Conservation (phyloP, 2,888 invertebrate species). For the Agonopterix alstromeriana region DNA sequence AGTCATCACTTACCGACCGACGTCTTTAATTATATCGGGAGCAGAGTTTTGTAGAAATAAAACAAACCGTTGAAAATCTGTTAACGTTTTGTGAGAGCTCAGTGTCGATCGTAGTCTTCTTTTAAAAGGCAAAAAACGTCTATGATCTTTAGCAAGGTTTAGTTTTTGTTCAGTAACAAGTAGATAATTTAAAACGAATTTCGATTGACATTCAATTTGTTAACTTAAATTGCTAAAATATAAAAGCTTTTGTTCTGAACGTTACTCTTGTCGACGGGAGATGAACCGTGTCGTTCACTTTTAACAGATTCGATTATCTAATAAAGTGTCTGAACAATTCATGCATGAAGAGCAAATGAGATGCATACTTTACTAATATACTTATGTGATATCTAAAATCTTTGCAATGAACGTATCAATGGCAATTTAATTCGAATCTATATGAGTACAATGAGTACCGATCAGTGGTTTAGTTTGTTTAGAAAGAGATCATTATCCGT, state of each 20-base stretch:
- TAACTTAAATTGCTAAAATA: conserved; percentile 4
- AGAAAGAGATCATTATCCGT: conserved; percentile 68
- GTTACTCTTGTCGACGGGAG: background rate
- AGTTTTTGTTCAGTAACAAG: conserved; percentile 51
- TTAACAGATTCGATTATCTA: no score
- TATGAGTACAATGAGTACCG: conserved; percentile 28
- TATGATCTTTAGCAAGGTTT: conserved; percentile 58
- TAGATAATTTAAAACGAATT: conserved; percentile 29
- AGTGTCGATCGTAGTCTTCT: conserved; percentile 32
- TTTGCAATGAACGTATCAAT: conserved; percentile 21
- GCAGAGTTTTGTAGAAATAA: conserved; percentile 55
- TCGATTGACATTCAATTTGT: conserved; percentile 32
- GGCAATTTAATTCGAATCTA: conserved; percentile 30
- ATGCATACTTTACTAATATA: conserved; percentile 2
- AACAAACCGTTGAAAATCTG: conserved; percentile 65
- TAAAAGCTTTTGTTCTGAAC: background rate
- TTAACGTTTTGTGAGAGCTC: conserved; percentile 63
- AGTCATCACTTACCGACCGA: conserved; percentile 59
- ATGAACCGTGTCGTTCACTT: no score
- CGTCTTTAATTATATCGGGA: conserved; percentile 63
- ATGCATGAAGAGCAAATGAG: background rate
- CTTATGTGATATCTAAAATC: background rate
- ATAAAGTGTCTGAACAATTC: no score
- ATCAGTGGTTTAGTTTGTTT: conserved; percentile 55
- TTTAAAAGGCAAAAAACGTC: conserved; percentile 51